A percentile compares a stretch with the other conserved stretches of the same genome.
Conservation (phyloP, 53 echinoderm and acorn worm species). For the Crossaster papposus region DNA sequence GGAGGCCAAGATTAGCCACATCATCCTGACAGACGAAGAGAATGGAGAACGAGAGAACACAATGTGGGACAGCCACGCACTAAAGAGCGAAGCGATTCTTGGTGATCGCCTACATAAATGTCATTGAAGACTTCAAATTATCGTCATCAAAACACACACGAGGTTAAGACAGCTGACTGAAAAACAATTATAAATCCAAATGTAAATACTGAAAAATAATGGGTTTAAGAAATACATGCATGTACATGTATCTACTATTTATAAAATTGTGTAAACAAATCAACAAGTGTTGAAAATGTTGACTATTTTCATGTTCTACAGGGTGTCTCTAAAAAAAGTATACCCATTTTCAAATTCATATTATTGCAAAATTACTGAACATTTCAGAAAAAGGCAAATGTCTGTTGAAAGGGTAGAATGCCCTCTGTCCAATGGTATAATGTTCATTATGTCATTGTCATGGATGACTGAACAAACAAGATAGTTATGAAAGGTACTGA, state of each 20-base stretch:
- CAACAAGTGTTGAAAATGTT: neutral
- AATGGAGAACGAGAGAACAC: slow-evolving; percentile 46
- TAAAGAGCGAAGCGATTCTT: slow-evolving; percentile 18
- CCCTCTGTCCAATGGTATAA: too few relatives aligned
- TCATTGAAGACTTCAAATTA: slow-evolving; percentile 4
- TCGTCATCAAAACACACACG: neutral
- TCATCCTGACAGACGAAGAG: slow-evolving; percentile 51
- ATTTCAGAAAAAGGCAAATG: too few relatives aligned
- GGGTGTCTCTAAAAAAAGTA: too few relatives aligned
- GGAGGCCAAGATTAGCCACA: slow-evolving; percentile 16
- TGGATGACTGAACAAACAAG: too few relatives aligned
- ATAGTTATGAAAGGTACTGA: too few relatives aligned
- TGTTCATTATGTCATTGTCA: too few relatives aligned
- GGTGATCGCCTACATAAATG: slow-evolving; percentile 35
- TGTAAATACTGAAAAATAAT: slow-evolving; percentile 17
- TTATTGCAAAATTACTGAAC: too few relatives aligned
- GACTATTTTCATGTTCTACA: neutral
- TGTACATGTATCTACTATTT: slow-evolving; percentile 51
- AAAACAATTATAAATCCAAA: neutral
- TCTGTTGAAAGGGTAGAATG: too few relatives aligned
- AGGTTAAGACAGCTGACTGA: neutral
- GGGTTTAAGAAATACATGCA: neutral
- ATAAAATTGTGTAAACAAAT: slow-evolving; percentile 2
- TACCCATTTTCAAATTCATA: too few relatives aligned
- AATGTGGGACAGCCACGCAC: slow-evolving; percentile 25